These are phyloP conservation scores for Sarcophaga subvicina DNA, from an alignment of 2,888 invertebrate species.

Conservation along the genomic window DNA sequence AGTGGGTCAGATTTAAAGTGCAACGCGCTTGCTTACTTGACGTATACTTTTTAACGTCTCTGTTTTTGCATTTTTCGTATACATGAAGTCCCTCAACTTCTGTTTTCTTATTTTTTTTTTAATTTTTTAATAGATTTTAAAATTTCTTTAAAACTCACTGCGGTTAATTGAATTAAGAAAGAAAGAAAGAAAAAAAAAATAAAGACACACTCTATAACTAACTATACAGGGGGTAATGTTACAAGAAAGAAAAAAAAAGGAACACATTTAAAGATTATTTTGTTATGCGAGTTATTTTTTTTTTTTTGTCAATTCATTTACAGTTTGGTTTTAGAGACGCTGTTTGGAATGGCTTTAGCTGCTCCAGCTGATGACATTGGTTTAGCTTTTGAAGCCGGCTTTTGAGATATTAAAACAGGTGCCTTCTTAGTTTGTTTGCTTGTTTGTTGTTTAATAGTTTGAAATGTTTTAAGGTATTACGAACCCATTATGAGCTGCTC, in stretches of 20 bases:
- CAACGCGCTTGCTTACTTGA: neutral
- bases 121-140: neutral
- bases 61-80: slow-evolving; percentile 12
- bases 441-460: slow-evolving; percentile 5
- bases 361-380: slow-evolving; percentile 49
- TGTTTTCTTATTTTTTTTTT: slow-evolving; percentile 45
- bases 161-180: slow-evolving; percentile 9
- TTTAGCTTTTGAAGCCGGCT: slow-evolving; percentile 57
- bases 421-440: slow-evolving; percentile 34
- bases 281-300: slow-evolving; percentile 25
- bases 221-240: slow-evolving; percentile 42
- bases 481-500: slow-evolving; percentile 89
- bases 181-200: slow-evolving; percentile 13
- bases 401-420: slow-evolving; percentile 21
- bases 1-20: neutral
- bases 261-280: slow-evolving; percentile 1
- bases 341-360: slow-evolving; percentile 56
- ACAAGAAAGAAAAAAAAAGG: neutral
- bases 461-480: slow-evolving; percentile 66
- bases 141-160: slow-evolving; percentile 20
- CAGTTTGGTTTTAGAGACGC: slow-evolving; percentile 25
- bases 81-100: slow-evolving; percentile 75
- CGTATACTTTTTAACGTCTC: neutral
- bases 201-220: slow-evolving; percentile 52
- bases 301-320: neutral